These are phyloP conservation scores for Stichopus horrens DNA, from an alignment of 53 echinoderm and acorn worm genomes.

Conservation along the genomic window DNA sequence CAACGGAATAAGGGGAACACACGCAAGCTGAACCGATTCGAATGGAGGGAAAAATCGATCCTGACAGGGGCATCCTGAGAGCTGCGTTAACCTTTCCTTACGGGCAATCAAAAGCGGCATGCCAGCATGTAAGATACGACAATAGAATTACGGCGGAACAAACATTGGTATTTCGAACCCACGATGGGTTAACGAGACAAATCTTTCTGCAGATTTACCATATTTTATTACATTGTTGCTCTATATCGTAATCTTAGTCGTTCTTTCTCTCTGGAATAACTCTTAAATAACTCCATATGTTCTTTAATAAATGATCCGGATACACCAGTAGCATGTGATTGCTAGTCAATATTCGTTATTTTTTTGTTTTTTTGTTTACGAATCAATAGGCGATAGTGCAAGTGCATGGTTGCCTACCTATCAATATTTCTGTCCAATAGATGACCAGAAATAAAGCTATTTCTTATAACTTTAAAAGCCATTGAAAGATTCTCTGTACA, in stretches of 20 bases:
- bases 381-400: too few relatives aligned
- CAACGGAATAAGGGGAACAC: constrained; percentile 29
- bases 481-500: too few relatives aligned
- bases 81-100: constrained; percentile 15
- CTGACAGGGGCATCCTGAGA: constrained; percentile 33
- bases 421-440: too few relatives aligned
- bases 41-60: constrained; percentile 28
- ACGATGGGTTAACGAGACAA: constrained; percentile 11
- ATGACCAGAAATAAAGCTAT: too few relatives aligned
- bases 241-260: neutral
- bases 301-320: neutral
- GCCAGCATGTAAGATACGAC: constrained; percentile 16
- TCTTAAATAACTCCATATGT: neutral
- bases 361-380: too few relatives aligned
- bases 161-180: constrained; percentile 26
- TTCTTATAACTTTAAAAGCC: too few relatives aligned
- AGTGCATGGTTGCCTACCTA: too few relatives aligned
- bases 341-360: too few relatives aligned
- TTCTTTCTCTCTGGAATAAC: neutral
- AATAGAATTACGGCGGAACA: constrained; percentile 14
- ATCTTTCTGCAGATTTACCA: constrained; percentile 6
- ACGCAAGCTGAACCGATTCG: constrained; percentile 42
- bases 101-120: constrained; percentile 27
- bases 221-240: neutral
- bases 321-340: neutral